A percentile compares a stretch with the other conserved stretches of the same genome.
Conservation (phyloP, 2,797 vertebrate genomes). For the Gobio occitaniae region DNA sequence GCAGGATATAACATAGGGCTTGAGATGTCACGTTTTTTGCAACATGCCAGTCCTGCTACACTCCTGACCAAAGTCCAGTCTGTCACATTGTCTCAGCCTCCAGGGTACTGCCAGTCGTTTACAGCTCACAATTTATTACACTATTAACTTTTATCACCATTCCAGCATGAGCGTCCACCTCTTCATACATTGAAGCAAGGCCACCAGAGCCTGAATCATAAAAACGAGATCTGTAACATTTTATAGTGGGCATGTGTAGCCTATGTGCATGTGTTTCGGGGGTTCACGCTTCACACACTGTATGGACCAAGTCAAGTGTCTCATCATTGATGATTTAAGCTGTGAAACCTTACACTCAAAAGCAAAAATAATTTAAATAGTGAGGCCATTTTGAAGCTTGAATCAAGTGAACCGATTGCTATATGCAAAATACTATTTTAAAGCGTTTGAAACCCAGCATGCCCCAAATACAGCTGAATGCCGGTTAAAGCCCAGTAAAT, state of each 20-base stretch:
- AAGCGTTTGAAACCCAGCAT: too few species aligned
- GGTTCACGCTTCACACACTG: not conserved
- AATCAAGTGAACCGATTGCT: too few species aligned
- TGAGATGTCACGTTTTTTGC: not conserved
- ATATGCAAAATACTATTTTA: too few species aligned
- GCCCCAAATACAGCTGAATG: too few species aligned
- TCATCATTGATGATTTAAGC: not conserved
- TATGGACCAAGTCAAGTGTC: not conserved
- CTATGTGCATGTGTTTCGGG: not conserved
- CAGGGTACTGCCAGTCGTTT: constrained; percentile 17
- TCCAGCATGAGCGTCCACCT: not conserved
- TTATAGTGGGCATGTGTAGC: constrained; percentile 10
- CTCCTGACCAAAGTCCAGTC: not conserved
- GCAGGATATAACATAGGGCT: not conserved
- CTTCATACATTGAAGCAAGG: constrained; percentile 9
- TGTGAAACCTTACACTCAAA: not conserved
- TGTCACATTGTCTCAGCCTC: constrained; percentile 33
- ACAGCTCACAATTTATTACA: constrained; percentile 53
- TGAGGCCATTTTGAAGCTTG: too few species aligned
- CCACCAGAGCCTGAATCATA: constrained; percentile 24
- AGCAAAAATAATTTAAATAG: not conserved
- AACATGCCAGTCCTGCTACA: not conserved
- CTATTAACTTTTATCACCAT: constrained; percentile 55
- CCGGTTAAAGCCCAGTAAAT: too few species aligned
- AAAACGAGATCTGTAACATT: constrained; percentile 31